Evolutionary conservation across 2,888 invertebrate species (phyloP).

Genomic region (Cylindroiulus punctatus): DNA sequence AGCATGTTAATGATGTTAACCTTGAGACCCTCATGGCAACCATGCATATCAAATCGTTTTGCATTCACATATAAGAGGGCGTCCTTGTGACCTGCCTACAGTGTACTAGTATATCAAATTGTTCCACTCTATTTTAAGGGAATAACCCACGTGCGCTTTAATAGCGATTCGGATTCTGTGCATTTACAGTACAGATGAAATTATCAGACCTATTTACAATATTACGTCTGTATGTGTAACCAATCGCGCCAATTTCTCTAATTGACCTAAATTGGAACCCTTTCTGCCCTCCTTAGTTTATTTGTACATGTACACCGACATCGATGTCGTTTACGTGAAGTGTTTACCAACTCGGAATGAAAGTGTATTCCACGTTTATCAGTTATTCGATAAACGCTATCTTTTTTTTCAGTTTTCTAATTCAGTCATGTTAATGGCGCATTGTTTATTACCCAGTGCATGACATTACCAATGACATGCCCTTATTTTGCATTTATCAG

Average conservation of each 20-base stretch:
- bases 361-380: slow-evolving; percentile 2
- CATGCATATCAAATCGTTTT: too few species aligned
- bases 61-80: too few species aligned
- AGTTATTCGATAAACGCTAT: neutral
- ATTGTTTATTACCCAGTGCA: neutral
- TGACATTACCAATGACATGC: slow-evolving; percentile 6
- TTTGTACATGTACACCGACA: neutral
- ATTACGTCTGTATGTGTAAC: neutral
- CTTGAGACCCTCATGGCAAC: too few species aligned
- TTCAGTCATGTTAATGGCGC: neutral
- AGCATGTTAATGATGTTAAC: too few species aligned
- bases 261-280: slow-evolving; percentile 26
- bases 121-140: too few species aligned
- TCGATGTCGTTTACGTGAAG: slow-evolving; percentile 21
- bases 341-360: neutral
- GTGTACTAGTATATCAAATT: too few species aligned
- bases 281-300: neutral
- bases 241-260: neutral
- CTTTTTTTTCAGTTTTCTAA: neutral
- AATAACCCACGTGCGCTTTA: too few species aligned
- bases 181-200: neutral
- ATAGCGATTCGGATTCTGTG: too few species aligned
- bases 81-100: too few species aligned
- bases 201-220: neutral
- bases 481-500: slow-evolving; percentile 8